phyloP scores from a whole-genome alignment of 2,797 vertebrate species.

The Glyptemys insculpta region DNA sequence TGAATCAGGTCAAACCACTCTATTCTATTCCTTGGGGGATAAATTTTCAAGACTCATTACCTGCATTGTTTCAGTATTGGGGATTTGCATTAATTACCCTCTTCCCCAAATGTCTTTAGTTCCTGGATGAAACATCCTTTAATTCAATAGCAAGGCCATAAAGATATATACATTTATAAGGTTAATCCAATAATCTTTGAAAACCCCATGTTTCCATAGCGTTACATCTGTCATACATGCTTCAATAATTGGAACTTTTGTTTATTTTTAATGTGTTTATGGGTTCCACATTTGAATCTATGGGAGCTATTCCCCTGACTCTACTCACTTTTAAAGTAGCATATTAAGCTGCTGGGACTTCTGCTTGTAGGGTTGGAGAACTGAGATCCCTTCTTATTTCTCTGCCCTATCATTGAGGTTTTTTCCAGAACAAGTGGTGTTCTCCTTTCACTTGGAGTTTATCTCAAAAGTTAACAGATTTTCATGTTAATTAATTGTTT shows the following conservation, averaged over 20 bases:
- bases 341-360: not conserved
- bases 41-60: too few species aligned
- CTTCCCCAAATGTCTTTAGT: not conserved
- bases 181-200: not conserved
- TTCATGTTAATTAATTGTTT: not conserved
- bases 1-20: too few species aligned
- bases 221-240: not conserved
- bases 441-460: not conserved
- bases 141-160: not conserved
- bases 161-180: not conserved
- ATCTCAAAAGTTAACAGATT: not conserved
- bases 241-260: not conserved
- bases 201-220: not conserved
- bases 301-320: not conserved
- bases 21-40: too few species aligned
- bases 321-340: not conserved
- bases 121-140: not conserved
- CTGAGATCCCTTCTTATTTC: not conserved
- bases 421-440: rapidly evolving
- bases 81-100: not conserved
- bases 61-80: not conserved
- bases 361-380: not conserved
- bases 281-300: not conserved
- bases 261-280: not conserved
- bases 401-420: not conserved